These are phyloP conservation scores for Monoplex corrugatus DNA, from an alignment of 2,888 invertebrate species.

Conservation along the genomic window DNA sequence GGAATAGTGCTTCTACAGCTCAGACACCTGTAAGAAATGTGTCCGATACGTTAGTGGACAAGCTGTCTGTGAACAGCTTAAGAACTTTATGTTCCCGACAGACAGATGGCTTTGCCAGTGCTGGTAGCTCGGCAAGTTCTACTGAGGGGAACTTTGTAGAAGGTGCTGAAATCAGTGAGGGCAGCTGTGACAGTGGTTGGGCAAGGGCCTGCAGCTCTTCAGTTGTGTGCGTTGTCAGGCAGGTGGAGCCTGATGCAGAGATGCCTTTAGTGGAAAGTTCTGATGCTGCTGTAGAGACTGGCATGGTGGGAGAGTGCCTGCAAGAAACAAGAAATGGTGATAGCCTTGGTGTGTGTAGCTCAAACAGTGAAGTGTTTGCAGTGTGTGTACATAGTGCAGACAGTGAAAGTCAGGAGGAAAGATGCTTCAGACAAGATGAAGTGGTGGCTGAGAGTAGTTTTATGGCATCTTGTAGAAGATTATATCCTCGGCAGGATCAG, in stretches of 20 bases:
- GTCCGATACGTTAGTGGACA: not conserved
- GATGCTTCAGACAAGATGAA: slow-evolving; percentile 19
- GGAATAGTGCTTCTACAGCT: slow-evolving; percentile 19
- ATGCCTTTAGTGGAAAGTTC: slow-evolving; percentile 44
- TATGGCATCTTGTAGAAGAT: slow-evolving; percentile 3
- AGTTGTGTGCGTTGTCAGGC: not conserved
- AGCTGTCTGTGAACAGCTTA: slow-evolving; percentile 35
- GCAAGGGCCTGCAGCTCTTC: not conserved
- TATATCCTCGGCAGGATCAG: not conserved
- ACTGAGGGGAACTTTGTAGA: not conserved
- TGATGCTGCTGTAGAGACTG: slow-evolving; percentile 31
- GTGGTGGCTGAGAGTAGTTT: slow-evolving; percentile 42
- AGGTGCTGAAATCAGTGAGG: slow-evolving; percentile 21
- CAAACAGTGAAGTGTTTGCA: slow-evolving; percentile 42
- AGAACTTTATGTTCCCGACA: not conserved
- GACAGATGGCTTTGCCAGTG: not conserved
- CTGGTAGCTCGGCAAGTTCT: not conserved
- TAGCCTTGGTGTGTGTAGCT: slow-evolving; percentile 45
- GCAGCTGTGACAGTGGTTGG: slow-evolving; percentile 13
- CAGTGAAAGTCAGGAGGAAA: slow-evolving; percentile 17
- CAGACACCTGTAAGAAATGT: not conserved
- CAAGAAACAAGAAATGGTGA: not conserved
- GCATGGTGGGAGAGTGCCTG: not conserved
- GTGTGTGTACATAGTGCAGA: slow-evolving; percentile 56
- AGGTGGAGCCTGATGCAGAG: slow-evolving; percentile 18